Conservation (phyloP, 2,888 invertebrate species). For the Odontocolon sp. region DNA sequence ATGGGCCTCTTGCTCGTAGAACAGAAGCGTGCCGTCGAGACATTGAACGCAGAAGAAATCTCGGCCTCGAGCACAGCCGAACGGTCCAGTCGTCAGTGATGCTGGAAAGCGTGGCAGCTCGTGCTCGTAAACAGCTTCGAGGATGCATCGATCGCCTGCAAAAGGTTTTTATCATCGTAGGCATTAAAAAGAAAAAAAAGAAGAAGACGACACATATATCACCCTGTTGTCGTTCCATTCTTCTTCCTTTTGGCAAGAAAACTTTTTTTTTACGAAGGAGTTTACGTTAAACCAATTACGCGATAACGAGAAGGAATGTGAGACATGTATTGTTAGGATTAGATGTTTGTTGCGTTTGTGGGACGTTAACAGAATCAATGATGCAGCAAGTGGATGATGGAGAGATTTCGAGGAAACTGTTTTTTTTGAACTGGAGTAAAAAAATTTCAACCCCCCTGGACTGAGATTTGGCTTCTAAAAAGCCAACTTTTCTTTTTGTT, state of each 20-base stretch:
- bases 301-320: constrained; percentile 37
- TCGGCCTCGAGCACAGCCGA: constrained; percentile 91
- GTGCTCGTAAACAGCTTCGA: constrained; percentile 91
- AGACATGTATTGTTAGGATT: not conserved
- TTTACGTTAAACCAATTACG: constrained; percentile 26
- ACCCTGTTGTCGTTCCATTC: too few species aligned
- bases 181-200: not conserved
- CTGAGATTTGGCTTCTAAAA: too few species aligned
- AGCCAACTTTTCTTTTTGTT: too few species aligned
- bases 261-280: not conserved
- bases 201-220: too few species aligned
- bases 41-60: constrained; percentile 96
- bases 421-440: too few species aligned
- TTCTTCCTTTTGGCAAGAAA: too few species aligned
- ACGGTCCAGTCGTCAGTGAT: constrained; percentile 90
- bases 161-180: not conserved
- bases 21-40: constrained; percentile 92
- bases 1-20: constrained; percentile 96
- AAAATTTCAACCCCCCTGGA: too few species aligned
- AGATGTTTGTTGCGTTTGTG: not conserved
- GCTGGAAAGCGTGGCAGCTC: constrained; percentile 89
- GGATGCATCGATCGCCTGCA: constrained; percentile 86
- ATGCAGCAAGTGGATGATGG: too few species aligned
- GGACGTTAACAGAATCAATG: constrained; percentile 37
- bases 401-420: too few species aligned